phyloP scores from a whole-genome alignment of 2,888 invertebrate genomes.

The Eristalinus sepulchralis region DNA sequence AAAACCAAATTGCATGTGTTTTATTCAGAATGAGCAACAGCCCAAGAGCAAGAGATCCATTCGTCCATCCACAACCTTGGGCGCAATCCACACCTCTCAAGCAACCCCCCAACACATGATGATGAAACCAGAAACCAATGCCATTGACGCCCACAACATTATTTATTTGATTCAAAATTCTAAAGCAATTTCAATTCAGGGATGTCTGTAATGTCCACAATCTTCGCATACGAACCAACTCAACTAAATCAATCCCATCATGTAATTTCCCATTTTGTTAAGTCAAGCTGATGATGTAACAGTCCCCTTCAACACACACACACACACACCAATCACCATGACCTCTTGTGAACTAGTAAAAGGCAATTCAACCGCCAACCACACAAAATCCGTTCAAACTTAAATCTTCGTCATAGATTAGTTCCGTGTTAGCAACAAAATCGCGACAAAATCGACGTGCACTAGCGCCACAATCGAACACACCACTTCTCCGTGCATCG shows the following conservation, averaged over 20 bases:
- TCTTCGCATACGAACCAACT: not conserved
- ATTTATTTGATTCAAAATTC: not conserved
- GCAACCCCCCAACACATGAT: not conserved
- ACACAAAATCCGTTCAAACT: not conserved
- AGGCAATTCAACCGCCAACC: not conserved
- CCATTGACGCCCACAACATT: not conserved
- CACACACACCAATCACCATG: not conserved
- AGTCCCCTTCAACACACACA: not conserved
- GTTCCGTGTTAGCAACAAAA: not conserved
- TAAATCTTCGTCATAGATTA: not conserved
- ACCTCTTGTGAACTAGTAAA: not conserved
- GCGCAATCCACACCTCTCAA: not conserved
- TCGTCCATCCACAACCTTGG: not conserved
- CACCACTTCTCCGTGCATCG: not conserved
- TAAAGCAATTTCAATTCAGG: not conserved
- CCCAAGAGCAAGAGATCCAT: not conserved
- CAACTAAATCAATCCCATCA: not conserved
- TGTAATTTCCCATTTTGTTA: conserved; percentile 6
- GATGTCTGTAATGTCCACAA: not conserved
- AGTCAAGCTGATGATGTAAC: conserved; percentile 2
- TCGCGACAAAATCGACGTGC: not conserved
- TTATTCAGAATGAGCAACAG: not conserved
- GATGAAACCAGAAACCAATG: not conserved
- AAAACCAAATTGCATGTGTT: no score
- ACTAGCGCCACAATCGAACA: not conserved